These are phyloP conservation scores for Grus americana DNA, from an alignment of 2,113 vertebrate species.

Conservation along the genomic window DNA sequence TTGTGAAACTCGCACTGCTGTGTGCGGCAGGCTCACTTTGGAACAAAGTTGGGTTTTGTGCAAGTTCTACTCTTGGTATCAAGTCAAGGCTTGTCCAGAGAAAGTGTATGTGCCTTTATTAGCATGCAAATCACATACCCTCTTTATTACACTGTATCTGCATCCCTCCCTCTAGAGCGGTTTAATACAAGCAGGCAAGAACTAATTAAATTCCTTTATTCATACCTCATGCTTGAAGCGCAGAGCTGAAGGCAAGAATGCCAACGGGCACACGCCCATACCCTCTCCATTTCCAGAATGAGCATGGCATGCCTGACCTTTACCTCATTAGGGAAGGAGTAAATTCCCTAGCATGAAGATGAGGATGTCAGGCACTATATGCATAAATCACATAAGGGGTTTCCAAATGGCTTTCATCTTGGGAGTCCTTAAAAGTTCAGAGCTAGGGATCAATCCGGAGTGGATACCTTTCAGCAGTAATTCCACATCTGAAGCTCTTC, in stretches of 20 bases:
- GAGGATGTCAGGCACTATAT: neutral
- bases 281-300: neutral
- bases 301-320: slow-evolving; percentile 20
- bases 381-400: neutral
- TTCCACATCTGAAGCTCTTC: slow-evolving; percentile 24
- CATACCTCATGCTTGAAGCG: slow-evolving; percentile 21
- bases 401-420: slow-evolving; percentile 46
- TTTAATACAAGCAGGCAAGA: neutral
- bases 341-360: slow-evolving; percentile 28
- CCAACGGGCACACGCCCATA: slow-evolving; percentile 16
- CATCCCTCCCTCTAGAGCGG: slow-evolving; percentile 17
- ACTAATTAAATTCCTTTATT: slow-evolving; percentile 63
- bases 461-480: neutral
- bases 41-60: neutral
- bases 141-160: slow-evolving; percentile 22
- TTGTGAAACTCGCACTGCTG: neutral
- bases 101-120: slow-evolving; percentile 1
- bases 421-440: neutral
- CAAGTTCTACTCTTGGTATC: neutral
- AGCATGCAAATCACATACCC: slow-evolving; percentile 47
- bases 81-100: slow-evolving; percentile 46
- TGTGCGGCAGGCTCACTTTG: neutral
- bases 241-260: slow-evolving; percentile 38
- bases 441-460: neutral
- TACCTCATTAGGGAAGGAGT: slow-evolving; percentile 30